These are phyloP conservation scores for Stylophora pistillata DNA, from an alignment of 64 coral and sea anemone species.

Conservation along the genomic window DNA sequence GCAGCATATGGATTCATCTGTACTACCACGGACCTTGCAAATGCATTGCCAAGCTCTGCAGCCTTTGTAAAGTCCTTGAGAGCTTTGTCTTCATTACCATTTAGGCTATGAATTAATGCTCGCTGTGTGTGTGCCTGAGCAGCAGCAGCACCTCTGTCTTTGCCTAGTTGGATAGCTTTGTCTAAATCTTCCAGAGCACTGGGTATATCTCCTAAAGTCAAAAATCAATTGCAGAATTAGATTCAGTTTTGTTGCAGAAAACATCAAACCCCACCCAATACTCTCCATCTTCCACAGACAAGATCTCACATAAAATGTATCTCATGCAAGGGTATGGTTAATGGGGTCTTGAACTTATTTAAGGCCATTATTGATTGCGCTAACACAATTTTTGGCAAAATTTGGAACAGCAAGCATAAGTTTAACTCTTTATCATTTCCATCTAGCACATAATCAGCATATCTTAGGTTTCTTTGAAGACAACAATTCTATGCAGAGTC, in stretches of 20 bases:
- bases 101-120: constrained; percentile 82
- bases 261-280: neutral
- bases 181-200: constrained; percentile 79
- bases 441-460: too few species aligned
- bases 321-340: too few species aligned
- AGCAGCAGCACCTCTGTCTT: constrained; percentile 58
- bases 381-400: too few species aligned
- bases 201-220: constrained; percentile 63
- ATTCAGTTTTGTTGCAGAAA: neutral
- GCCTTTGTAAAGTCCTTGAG: constrained; percentile 77
- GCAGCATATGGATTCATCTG: constrained; percentile 96
- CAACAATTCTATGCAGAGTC: too few species aligned
- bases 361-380: too few species aligned
- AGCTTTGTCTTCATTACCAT: constrained; percentile 76
- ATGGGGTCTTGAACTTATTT: too few species aligned
- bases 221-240: neutral
- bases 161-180: constrained; percentile 77
- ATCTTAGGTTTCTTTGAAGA: too few species aligned
- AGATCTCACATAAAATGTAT: too few species aligned
- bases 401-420: too few species aligned
- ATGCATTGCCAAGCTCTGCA: constrained; percentile 84
- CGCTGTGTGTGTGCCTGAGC: constrained; percentile 92
- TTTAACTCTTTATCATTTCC: too few species aligned
- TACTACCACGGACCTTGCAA: constrained; percentile 87
- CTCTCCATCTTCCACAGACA: too few species aligned